These are phyloP conservation scores for Okapia johnstoni DNA, from an alignment of 2,113 vertebrate genomes.

Conservation along the genomic window DNA sequence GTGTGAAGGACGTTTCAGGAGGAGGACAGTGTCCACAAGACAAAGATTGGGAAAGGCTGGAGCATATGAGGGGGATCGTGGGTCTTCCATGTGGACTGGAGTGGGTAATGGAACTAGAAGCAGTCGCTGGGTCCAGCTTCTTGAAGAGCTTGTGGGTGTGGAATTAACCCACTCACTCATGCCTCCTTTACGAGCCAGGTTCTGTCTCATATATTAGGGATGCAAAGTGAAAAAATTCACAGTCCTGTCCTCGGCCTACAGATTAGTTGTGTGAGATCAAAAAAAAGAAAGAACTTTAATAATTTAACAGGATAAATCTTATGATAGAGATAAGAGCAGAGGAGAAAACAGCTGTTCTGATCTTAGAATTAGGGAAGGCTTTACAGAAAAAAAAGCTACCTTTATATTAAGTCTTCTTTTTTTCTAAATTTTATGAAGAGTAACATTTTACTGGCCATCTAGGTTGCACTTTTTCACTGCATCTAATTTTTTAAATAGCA, in stretches of 20 bases:
- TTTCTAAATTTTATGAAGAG: not conserved
- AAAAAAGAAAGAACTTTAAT: not conserved
- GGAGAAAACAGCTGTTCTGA: not conserved
- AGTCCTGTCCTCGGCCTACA: not conserved
- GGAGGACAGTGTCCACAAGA: not conserved
- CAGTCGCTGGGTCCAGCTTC: not conserved
- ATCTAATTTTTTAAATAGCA: not conserved
- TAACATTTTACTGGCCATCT: not conserved
- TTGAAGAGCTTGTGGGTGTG: not conserved
- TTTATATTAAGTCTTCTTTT: not conserved
- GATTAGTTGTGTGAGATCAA: not conserved
- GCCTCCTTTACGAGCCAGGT: not conserved
- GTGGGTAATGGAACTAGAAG: not conserved
- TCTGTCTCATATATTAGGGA: not conserved
- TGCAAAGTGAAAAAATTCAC: not conserved
- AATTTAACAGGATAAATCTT: not conserved
- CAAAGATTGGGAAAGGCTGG: not conserved
- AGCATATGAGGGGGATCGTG: rapidly evolving
- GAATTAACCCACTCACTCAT: not conserved
- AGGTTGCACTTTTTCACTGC: not conserved
- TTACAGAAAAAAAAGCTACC: not conserved
- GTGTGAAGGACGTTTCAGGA: not conserved
- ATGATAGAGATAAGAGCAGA: not conserved
- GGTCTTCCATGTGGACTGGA: not conserved
- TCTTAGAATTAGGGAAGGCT: not conserved